Percentiles rank a stretch among this genome's conserved stretches.
Evolutionary conservation across 2,797 vertebrate genomes (phyloP).

Genomic region (Hoplostethus mediterraneus): DNA sequence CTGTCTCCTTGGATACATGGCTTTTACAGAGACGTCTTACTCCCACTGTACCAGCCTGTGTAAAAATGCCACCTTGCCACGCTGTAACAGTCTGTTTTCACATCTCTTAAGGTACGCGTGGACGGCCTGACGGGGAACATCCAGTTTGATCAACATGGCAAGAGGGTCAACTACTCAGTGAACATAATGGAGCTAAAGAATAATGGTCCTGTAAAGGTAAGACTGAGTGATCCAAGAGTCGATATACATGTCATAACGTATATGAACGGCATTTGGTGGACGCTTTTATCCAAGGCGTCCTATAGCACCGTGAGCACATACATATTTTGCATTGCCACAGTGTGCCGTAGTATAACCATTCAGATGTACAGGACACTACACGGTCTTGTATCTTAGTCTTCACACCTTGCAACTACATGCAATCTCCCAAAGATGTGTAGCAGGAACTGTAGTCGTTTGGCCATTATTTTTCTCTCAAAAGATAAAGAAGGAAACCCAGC

Average conservation of each 20-base stretch:
- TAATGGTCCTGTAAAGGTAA: constrained; percentile 96
- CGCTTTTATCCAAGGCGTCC: background rate
- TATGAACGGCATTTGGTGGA: background rate
- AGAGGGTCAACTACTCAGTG: constrained; percentile 97
- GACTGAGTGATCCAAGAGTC: background rate
- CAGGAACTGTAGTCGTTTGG: background rate
- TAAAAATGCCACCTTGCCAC: background rate
- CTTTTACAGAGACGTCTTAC: no score
- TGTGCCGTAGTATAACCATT: background rate
- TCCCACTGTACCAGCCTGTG: no score
- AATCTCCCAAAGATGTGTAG: no score
- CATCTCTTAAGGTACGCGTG: constrained; percentile 90
- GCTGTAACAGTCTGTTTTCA: constrained; percentile 27
- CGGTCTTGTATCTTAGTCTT: background rate
- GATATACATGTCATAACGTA: background rate
- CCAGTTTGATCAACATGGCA: constrained; percentile 98
- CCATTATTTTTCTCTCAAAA: background rate
- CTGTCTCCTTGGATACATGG: no score
- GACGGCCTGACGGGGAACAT: constrained; percentile 98
- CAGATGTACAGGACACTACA: background rate
- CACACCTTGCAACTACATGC: no score
- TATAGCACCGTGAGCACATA: background rate
- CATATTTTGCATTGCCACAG: background rate
- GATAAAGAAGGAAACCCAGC: background rate
- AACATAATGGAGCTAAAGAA: constrained; percentile 98